Evolutionary conservation across 2,888 invertebrate species (phyloP), one percentile per base, ranked within the genome.

Genomic region (Eurytoma californica): DNA sequence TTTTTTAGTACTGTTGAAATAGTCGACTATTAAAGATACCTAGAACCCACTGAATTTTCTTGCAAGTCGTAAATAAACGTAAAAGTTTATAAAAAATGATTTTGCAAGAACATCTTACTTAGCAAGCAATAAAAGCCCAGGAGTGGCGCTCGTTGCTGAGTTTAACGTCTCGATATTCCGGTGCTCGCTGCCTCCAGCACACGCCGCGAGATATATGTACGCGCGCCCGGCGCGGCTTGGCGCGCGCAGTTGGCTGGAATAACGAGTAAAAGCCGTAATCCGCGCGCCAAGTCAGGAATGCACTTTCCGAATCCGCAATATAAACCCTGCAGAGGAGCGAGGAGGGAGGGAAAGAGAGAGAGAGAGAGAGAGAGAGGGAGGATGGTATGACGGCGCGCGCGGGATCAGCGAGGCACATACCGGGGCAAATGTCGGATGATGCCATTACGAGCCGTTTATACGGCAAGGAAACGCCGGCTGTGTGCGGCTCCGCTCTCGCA

Each of bases 401-500:
- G 7, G 39, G 39, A 39, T 39, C 39, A 39, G 39, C 39, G 39
- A 39, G 39, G 39, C 51, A 53, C 67, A 57, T 65, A 49, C 63
- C n/a, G 68, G 16, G 49, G 20, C 20, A 51, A 74, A 69, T 66
- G 74, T 60, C 70, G 66, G 75, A 66, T 72, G 77, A 76, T 79
- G 79, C 69, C 61, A 82, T 82, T 80, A 82, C 78, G 76, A 80
- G 73, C 76, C 72, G 80, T 82, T 82, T 80, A 82, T 81, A 79
- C 73, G 81, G 61, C 69, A 72, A 78, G 68, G 75, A 78, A 81
- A 72, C 70, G 68, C 77, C 53, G 24, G 70, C 51, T 51, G 53
- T n/a, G 18, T 4, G 55, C 55, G 30, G 28, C 28, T n/a, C 20
- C 55, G 55, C 53, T 57, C n/a, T 18, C 14, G 20, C 20, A 3